Conservation (phyloP, 2,113 vertebrate species). For the Bufo bufo region DNA sequence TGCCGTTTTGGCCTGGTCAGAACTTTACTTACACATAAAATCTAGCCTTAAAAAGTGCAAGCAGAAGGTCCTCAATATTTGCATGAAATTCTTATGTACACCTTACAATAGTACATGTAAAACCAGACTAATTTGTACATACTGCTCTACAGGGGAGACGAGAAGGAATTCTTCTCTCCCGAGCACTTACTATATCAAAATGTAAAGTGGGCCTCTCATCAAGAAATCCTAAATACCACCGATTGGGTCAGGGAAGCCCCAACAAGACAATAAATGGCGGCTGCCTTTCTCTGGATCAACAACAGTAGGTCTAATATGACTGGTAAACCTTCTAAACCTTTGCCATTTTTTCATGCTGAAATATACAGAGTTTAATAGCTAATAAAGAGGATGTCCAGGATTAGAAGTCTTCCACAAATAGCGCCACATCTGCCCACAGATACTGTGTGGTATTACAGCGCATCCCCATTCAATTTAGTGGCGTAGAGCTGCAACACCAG, state of each 20-base stretch:
- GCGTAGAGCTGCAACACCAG: too few relatives aligned
- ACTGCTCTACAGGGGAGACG: not conserved
- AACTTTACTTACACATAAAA: not conserved
- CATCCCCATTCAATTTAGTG: too few relatives aligned
- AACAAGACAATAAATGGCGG: not conserved
- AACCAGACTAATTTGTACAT: not conserved
- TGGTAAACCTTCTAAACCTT: not conserved
- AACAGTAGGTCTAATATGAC: not conserved
- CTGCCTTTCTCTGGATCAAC: not conserved
- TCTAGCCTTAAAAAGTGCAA: not conserved
- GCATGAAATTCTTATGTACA: not conserved
- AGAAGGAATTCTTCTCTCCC: not conserved
- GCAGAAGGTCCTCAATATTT: not conserved
- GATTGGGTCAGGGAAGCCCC: not conserved
- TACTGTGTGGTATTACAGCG: too few relatives aligned
- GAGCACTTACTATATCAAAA: not conserved
- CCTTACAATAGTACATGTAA: not conserved
- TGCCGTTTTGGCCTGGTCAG: not conserved
- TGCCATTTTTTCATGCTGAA: not conserved
- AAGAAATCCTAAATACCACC: not conserved
- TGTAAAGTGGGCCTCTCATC: not conserved
- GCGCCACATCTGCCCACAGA: too few relatives aligned
- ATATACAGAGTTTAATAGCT: not conserved
- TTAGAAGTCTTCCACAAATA: too few relatives aligned
- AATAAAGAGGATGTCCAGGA: too few relatives aligned